A percentile compares a stretch with the other conserved stretches of the same genome.
Evolutionary conservation across 2,888 invertebrate genomes (phyloP).

Genomic region (Phengaris alcon): DNA sequence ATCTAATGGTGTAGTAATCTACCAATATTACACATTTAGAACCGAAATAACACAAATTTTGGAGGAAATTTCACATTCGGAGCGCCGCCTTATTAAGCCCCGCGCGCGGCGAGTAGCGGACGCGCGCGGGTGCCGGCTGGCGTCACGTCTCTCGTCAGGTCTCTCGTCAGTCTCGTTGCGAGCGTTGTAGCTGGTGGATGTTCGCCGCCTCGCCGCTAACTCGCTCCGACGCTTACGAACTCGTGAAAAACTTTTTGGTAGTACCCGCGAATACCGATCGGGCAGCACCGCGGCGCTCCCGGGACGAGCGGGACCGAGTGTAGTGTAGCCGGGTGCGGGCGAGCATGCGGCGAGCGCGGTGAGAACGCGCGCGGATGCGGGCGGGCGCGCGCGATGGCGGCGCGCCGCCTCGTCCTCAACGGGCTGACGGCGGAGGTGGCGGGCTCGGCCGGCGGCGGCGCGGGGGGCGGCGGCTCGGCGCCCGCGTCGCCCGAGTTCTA

Average conservation of each 20-base stretch:
- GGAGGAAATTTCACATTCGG: too few species aligned
- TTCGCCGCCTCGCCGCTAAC: not conserved
- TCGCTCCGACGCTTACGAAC: not conserved
- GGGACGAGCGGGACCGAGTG: slow-evolving; percentile 25
- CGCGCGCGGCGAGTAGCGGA: too few species aligned
- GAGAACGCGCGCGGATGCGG: slow-evolving; percentile 81
- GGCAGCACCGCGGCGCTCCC: not conserved
- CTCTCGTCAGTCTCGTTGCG: not conserved
- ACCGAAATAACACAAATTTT: too few species aligned
- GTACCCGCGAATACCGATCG: not conserved
- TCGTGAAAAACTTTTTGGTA: not conserved
- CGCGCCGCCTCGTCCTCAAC: slow-evolving; percentile 83
- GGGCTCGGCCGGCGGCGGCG: slow-evolving; percentile 37
- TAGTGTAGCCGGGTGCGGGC: slow-evolving; percentile 41
- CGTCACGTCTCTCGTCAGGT: not conserved
- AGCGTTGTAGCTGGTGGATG: not conserved
- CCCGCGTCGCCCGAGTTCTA: slow-evolving; percentile 60
- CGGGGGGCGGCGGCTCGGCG: slow-evolving; percentile 36
- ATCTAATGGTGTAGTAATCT: too few species aligned
- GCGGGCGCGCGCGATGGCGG: slow-evolving; percentile 89
- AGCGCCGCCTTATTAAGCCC: too few species aligned
- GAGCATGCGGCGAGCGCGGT: slow-evolving; percentile 73
- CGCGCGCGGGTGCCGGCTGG: not conserved
- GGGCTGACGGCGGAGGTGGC: slow-evolving; percentile 68
- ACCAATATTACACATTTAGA: too few species aligned